Base-by-base conservation (phyloP, 1,140 invertebrate species). In the Branchinecta lynchi region DNA sequence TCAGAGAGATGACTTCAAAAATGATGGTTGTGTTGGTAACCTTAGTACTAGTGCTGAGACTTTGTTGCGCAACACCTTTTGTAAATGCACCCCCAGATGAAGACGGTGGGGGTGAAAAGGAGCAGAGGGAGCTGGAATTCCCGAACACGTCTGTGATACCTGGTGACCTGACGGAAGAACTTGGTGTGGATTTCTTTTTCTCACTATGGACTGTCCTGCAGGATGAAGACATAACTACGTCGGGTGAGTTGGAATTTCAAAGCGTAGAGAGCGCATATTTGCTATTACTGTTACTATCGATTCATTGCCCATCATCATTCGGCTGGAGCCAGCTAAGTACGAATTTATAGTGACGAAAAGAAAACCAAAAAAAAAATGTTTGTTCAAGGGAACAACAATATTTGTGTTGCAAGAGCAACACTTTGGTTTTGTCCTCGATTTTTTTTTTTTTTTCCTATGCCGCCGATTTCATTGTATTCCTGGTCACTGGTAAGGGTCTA, bases 171-270 rank as follows among this genome's bases (percentile, higher is more conserved):
- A 80, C 80, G 7, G 79, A 78, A 68, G 77, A 78, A 44, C 75
- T 78, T 7, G 75, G 76, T 21, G 80, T 82, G 67, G 81, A 82
- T 73, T 77, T 80, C 69, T 82, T 82, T 76, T 82, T 82, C 75
- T 80, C 79, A 7, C 75, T 82, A 15, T 82, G 81, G 81, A 75
- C 81, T 71, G 80, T 81, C 68, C 81, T 82, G 73, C 80, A 81
- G 73, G 79, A 80, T 73, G 80, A 81, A 70, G 80, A 81, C 70
- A 77, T 81, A 69, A 74, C 77, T 71, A 80, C 79, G 73, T 81
- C 81, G 76, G 80, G 81, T 82, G 75, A 74, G 76, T 73, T 70
- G 12, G 3, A 20, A 1, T 17, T 20, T 43, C 12, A 15, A 60
- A 20, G 51, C 51, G 32, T 32, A 32, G 32, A 32, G 32, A 32